Base-by-base conservation (phyloP, 2,797 vertebrate species). In the Delichon dasypus region DNA sequence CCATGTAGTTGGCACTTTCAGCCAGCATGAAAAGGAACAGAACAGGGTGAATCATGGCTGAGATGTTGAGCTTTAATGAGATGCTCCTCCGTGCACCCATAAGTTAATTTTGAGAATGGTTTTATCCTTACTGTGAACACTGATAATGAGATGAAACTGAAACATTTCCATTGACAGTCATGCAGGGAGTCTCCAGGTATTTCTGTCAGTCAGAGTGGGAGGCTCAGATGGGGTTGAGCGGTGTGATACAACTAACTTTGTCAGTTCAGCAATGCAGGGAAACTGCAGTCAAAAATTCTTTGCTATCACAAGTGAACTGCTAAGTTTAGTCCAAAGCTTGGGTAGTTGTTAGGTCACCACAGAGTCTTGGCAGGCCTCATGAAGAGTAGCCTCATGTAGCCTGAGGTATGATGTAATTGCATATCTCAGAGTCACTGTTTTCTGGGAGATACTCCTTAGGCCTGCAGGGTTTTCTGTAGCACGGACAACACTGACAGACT, bases 91-190 rank as follows among this genome's bases (percentile, higher is more conserved):
- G 0, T 72, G 65, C 60, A 76, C 71, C 62, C 86, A 78, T 77
- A 93, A 94, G 91, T 94, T 96, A 80, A 91, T 94, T 96, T 96
- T 4, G 27, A 95, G 85, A 90, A 71, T 81, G 91, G 50, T 74
- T 89, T 95, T 94, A 64, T 94, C 74, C 40, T 1, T 85, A 67
- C 84, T 85, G 74, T 85, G 91, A 94, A 58, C 74, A 38, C 83
- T 53, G 90, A 85, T 95, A 92, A 94, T 89, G 91, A 84, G 90
- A 94, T 94, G 83, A 88, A 92, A 87, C 50, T 67, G 57, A 94
- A 86, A 67, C 50, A 45, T 93, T 95, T 78, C 85, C 83, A 78
- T 45, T 86, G 83, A 90, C 57, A 71, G 85, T 40, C 78, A 67
- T 4, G 1, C 71, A 89, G 82, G 82, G 84, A 94, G 89, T 94